Conservation (phyloP, 2,797 vertebrate species). For the Mormyrus proboscirostris region DNA sequence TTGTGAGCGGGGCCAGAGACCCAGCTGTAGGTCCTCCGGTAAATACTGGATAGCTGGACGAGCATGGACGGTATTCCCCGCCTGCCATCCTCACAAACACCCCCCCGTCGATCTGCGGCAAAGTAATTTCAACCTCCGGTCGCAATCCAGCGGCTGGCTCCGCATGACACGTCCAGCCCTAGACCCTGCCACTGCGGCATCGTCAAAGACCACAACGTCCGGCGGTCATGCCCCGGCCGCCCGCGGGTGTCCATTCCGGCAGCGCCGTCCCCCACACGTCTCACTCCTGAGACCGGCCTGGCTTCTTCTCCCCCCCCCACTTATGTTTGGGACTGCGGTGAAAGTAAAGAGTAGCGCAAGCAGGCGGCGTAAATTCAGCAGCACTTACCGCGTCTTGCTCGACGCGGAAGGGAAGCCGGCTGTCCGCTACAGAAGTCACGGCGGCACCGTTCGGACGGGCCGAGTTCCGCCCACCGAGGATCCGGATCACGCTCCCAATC, state of each 20-base stretch:
- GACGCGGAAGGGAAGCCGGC: conserved; percentile 27
- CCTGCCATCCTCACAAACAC: not conserved
- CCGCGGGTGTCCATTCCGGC: not conserved
- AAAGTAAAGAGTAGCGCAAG: conserved; percentile 18
- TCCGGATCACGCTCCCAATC: conserved; percentile 7
- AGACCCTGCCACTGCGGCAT: not conserved
- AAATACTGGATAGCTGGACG: not conserved
- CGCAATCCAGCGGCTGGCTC: not conserved
- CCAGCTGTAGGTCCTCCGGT: not conserved
- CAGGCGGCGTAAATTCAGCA: conserved; percentile 26
- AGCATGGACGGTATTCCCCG: not conserved
- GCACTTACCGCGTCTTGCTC: conserved; percentile 57
- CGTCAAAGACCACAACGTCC: not conserved
- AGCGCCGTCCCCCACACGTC: not conserved
- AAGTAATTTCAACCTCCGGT: not conserved
- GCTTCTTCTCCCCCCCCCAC: not conserved
- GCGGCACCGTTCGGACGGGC: not conserved
- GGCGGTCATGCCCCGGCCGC: not conserved
- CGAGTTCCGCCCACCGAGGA: not conserved
- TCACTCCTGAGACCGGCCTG: not conserved
- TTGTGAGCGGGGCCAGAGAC: not conserved
- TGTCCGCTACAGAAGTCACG: conserved; percentile 20
- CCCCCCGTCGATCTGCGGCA: not conserved
- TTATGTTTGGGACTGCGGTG: conserved; percentile 47
- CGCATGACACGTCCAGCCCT: not conserved